Conservation (phyloP, 2,113 vertebrate species). For the Illadopsis cleaveri region DNA sequence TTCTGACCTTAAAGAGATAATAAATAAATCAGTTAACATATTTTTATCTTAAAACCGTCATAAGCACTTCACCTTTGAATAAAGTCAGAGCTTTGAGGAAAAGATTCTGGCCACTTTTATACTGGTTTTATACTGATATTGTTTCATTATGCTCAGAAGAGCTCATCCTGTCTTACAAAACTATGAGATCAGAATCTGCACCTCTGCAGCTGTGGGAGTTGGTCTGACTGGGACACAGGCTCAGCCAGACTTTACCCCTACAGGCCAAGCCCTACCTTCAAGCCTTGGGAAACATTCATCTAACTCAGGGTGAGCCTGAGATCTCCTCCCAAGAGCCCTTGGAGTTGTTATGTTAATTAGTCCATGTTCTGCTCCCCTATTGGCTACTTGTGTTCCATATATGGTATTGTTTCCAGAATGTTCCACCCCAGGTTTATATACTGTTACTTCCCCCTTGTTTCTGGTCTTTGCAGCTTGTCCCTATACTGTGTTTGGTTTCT, state of each 20-base stretch:
- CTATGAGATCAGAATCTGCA: background rate
- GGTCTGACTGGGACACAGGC: background rate
- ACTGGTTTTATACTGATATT: background rate
- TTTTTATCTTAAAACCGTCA: background rate
- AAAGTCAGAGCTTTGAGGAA: background rate
- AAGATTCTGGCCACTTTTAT: background rate
- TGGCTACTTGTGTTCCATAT: background rate
- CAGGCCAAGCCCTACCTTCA: background rate
- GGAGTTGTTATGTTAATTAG: background rate
- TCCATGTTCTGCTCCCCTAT: background rate
- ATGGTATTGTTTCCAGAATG: background rate
- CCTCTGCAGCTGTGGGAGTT: background rate
- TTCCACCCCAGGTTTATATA: background rate
- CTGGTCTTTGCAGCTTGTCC: background rate
- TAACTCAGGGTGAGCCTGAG: background rate
- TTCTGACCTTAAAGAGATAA: background rate
- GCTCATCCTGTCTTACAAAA: background rate
- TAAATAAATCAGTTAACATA: conserved; percentile 1
- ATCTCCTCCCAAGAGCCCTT: background rate
- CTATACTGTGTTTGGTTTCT: background rate
- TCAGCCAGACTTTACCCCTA: background rate
- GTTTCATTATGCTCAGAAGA: background rate
- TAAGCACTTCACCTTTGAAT: background rate
- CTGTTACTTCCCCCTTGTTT: background rate
- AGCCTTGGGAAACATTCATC: background rate